These are phyloP conservation scores for Lepus townsendii DNA, from an alignment of 2,797 vertebrate species.

Conservation along the genomic window DNA sequence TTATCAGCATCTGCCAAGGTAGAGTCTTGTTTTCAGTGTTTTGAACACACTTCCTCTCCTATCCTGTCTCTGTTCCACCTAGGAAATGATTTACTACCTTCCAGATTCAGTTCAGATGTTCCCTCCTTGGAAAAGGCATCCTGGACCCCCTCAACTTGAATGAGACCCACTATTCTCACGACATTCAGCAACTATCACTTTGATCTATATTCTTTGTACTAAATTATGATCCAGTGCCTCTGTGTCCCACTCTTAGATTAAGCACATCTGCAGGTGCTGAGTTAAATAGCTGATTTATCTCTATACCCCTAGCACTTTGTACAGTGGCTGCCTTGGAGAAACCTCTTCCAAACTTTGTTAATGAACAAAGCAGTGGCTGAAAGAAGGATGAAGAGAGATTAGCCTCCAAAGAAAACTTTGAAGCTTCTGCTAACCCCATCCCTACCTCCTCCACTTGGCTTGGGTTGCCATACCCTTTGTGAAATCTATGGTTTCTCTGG, in stretches of 20 bases:
- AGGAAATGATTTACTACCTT: background rate
- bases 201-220: background rate
- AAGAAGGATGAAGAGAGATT: background rate
- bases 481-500: background rate
- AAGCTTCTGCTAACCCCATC: background rate
- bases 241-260: background rate
- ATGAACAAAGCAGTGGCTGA: background rate
- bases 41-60: background rate
- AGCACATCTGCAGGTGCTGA: background rate
- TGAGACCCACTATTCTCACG: background rate
- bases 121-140: background rate
- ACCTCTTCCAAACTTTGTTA: background rate
- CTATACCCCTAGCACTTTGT: background rate
- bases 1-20: background rate
- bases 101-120: background rate
- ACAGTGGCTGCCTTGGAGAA: background rate
- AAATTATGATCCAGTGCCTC: background rate
- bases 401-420: background rate
- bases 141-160: background rate
- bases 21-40: background rate
- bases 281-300: background rate
- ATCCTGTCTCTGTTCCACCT: background rate
- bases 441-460: background rate
- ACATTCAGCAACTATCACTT: background rate
- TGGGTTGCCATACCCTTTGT: background rate